Percentiles rank a stretch among this genome's conserved stretches.
Evolutionary conservation across 1,140 invertebrate genomes (phyloP).

Genomic region (Cherax destructor): DNA sequence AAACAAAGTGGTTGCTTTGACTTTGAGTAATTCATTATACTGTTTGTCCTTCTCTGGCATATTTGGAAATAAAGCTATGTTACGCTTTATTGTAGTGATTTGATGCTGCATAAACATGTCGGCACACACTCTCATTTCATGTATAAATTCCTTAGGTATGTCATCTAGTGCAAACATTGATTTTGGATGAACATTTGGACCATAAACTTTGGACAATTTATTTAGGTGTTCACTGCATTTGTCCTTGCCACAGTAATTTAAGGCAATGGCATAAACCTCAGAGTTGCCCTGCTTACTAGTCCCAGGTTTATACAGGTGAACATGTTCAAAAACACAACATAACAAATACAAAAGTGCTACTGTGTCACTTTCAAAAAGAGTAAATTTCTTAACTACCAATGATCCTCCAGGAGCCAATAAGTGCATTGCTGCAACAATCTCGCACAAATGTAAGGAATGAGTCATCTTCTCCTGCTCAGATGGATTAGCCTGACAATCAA

Average conservation of each 20-base stretch:
- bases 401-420: slow-evolving; percentile 80
- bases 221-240: slow-evolving; percentile 2
- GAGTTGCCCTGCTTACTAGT: slow-evolving; percentile 96
- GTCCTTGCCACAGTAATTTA: slow-evolving; percentile 76
- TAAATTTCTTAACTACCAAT: slow-evolving; percentile 95
- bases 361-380: slow-evolving; percentile 88
- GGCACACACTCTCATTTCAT: slow-evolving; percentile 82
- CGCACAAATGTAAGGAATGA: slow-evolving; percentile 86
- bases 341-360: slow-evolving; percentile 89
- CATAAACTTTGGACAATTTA: slow-evolving; percentile 24
- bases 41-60: slow-evolving; percentile 50
- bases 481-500: slow-evolving; percentile 89
- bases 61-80: slow-evolving; percentile 52
- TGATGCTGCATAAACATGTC: slow-evolving; percentile 79
- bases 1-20: slow-evolving; percentile 46
- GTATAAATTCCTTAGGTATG: slow-evolving; percentile 82
- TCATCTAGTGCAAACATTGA: slow-evolving; percentile 79
- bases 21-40: slow-evolving; percentile 58
- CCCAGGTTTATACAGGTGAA: slow-evolving; percentile 88
- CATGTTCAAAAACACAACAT: slow-evolving; percentile 83
- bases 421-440: slow-evolving; percentile 80
- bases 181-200: slow-evolving; percentile 73
- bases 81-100: slow-evolving; percentile 54
- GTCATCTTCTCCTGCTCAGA: slow-evolving; percentile 90
- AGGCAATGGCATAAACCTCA: slow-evolving; percentile 91